Percentiles rank a stretch among this genome's conserved stretches.
These are phyloP conservation scores for Rhimphoctona megacephalus DNA, from an alignment of 2,888 invertebrate genomes.

Conservation along the genomic window DNA sequence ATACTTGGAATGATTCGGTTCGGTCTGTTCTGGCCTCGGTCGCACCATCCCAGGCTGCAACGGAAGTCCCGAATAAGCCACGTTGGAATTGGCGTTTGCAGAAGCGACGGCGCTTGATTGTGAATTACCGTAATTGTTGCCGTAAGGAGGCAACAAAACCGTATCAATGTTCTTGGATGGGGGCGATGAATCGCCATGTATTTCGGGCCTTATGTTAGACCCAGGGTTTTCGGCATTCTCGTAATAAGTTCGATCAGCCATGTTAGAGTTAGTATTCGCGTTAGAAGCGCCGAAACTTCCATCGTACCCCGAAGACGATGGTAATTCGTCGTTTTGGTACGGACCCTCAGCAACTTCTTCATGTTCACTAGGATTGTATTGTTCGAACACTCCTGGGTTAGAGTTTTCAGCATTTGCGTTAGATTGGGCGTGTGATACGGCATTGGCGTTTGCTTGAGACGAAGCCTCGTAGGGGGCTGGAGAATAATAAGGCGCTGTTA, in stretches of 20 bases:
- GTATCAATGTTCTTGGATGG: background rate
- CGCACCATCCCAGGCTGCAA: conserved; percentile 33
- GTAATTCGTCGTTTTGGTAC: conserved; percentile 33
- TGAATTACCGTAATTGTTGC: conserved; percentile 8
- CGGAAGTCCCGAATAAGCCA: conserved; percentile 38
- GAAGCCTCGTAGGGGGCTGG: conserved; percentile 37
- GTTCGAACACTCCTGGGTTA: conserved; percentile 28
- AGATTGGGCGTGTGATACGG: conserved; percentile 44
- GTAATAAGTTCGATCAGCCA: conserved; percentile 1
- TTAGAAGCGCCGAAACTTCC: conserved; percentile 13
- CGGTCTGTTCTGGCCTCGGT: conserved; percentile 1
- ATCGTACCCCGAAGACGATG: conserved; percentile 19
- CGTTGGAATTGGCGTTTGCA: conserved; percentile 43
- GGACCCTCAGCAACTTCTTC: conserved; percentile 11
- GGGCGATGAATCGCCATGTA: background rate
- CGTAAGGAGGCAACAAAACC: background rate
- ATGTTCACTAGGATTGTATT: conserved; percentile 13
- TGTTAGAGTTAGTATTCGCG: conserved; percentile 55
- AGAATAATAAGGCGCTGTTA: conserved; percentile 33
- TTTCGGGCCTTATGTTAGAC: background rate
- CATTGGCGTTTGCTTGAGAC: conserved; percentile 50
- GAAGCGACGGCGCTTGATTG: conserved; percentile 55
- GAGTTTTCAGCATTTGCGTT: conserved; percentile 62
- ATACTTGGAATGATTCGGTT: conserved; percentile 1
- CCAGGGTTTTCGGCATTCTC: background rate